phyloP scores from a whole-genome alignment of 1,140 invertebrate species.

The Sycophila sp. region DNA sequence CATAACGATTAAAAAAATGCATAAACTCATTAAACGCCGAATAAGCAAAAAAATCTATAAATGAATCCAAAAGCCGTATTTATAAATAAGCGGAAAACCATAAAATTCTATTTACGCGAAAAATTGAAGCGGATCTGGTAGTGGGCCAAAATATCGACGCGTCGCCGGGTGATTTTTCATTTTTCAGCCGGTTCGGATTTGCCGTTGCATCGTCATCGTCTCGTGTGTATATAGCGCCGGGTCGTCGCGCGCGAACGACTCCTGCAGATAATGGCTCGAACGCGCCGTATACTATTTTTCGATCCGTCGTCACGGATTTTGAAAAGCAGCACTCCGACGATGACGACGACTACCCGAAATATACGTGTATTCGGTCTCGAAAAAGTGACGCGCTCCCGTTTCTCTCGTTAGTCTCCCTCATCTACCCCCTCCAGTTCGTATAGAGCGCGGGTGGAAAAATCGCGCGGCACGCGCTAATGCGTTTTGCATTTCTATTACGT shows the following conservation, averaged over 20 bases:
- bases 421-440: no score
- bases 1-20: no score
- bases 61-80: no score
- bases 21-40: no score
- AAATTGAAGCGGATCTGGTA: no score
- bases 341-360: not conserved
- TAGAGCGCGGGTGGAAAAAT: no score
- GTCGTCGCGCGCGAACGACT: conserved; percentile 27
- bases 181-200: not conserved
- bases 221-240: conserved; percentile 13
- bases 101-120: no score
- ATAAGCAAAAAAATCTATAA: no score
- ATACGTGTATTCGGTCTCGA: not conserved
- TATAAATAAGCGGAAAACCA: no score
- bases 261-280: conserved; percentile 41
- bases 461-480: no score
- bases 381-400: not conserved
- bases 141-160: not conserved
- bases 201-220: not conserved
- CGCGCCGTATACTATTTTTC: conserved; percentile 46
- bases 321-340: conserved; percentile 17
- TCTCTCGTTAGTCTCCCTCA: no score
- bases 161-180: conserved; percentile 4
- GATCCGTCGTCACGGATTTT: conserved; percentile 45
- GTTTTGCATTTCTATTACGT: no score